phyloP scores from a whole-genome alignment of 2,888 invertebrate genomes.

The Caenorhabditis sp. region DNA sequence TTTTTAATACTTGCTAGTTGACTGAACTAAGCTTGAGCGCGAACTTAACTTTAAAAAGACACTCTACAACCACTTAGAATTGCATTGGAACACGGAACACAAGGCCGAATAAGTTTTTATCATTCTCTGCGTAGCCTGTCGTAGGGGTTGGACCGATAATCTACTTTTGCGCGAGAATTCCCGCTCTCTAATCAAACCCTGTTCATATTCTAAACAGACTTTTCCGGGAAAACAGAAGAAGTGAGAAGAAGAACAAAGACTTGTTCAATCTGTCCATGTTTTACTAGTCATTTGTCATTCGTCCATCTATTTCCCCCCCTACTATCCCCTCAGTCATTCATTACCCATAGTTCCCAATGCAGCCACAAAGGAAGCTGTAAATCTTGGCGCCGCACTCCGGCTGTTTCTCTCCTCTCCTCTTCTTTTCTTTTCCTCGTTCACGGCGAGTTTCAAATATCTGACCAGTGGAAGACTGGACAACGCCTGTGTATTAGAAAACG shows the following conservation, averaged over 20 bases:
- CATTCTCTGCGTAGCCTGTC: slow-evolving; percentile 21
- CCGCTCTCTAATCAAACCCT: slow-evolving; percentile 33
- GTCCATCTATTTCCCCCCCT: neutral
- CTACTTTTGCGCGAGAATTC: slow-evolving; percentile 44
- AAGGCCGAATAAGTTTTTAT: slow-evolving; percentile 25
- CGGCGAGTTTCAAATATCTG: slow-evolving; percentile 46
- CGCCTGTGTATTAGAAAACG: slow-evolving; percentile 13
- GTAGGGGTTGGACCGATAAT: slow-evolving; percentile 24
- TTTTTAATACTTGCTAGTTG: too few species aligned
- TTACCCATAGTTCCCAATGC: slow-evolving; percentile 18
- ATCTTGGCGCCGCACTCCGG: slow-evolving; percentile 48
- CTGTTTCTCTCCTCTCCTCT: too few species aligned
- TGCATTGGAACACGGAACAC: slow-evolving; percentile 2
- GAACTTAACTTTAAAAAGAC: neutral
- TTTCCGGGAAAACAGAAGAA: neutral
- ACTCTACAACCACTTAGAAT: neutral
- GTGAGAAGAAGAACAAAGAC: slow-evolving; percentile 2
- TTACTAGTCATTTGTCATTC: neutral
- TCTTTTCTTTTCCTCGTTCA: neutral
- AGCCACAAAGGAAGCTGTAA: slow-evolving; percentile 51
- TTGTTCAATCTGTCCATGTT: neutral
- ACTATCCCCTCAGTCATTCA: slow-evolving; percentile 13
- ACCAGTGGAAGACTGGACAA: slow-evolving; percentile 38
- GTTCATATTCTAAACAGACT: slow-evolving; percentile 5
- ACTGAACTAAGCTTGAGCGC: too few species aligned